A percentile compares a stretch with the other conserved stretches of the same genome.
phyloP scores from a whole-genome alignment of 2,113 vertebrate species.

The Eulemur rufifrons region DNA sequence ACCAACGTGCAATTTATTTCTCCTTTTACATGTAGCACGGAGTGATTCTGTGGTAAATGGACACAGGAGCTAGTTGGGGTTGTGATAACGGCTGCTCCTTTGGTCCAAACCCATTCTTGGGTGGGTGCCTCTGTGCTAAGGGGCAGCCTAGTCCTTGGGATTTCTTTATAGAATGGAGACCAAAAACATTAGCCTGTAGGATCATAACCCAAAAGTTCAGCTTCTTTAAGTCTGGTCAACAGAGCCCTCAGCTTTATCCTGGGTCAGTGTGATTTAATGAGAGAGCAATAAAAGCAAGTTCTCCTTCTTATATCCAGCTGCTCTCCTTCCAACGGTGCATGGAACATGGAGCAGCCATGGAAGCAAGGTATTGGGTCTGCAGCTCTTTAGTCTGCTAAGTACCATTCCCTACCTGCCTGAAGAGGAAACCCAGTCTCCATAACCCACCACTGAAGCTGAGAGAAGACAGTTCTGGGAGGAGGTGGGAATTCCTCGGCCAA shows the following conservation, averaged over 20 bases:
- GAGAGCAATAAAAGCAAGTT: neutral
- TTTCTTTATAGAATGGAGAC: neutral
- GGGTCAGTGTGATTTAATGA: neutral
- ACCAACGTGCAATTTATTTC: neutral
- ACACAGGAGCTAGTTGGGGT: neutral
- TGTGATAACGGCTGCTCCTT: neutral
- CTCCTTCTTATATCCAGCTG: neutral
- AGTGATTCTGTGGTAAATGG: neutral
- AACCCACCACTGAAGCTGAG: neutral
- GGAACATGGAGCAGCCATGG: neutral
- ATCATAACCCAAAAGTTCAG: neutral
- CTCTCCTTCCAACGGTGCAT: neutral
- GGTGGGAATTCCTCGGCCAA: neutral
- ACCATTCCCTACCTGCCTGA: neutral
- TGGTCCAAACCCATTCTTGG: neutral
- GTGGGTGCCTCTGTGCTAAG: neutral
- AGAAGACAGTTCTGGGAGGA: constrained; percentile 1
- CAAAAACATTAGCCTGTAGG: neutral
- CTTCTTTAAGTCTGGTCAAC: neutral
- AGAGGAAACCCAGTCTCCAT: neutral
- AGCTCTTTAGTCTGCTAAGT: neutral
- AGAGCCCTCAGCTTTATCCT: neutral
- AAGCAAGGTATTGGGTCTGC: neutral
- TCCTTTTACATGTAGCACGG: neutral
- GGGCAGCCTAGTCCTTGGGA: neutral